Evolutionary conservation across 2,888 invertebrate species (phyloP).

Genomic region (Diachrysia chrysitis): DNA sequence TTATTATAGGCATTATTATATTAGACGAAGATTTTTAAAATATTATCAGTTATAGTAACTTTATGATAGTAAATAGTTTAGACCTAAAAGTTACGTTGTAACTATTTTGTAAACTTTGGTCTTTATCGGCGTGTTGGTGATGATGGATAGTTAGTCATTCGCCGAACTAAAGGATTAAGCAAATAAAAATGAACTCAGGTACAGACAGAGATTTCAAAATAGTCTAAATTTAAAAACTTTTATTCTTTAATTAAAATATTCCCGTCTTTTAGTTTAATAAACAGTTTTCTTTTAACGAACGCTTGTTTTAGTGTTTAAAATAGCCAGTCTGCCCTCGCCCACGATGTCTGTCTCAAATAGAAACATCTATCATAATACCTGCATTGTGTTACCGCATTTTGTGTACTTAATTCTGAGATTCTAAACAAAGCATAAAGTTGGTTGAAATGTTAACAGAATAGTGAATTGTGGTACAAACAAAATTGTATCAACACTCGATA

Average conservation of each 20-base stretch:
- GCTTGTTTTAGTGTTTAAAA: background rate
- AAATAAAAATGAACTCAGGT: background rate
- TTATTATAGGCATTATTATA: no score
- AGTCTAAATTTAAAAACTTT: background rate
- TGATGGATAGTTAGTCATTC: no score
- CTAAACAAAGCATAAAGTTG: conserved; percentile 50
- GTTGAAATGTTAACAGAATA: conserved; percentile 50
- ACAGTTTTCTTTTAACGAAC: background rate
- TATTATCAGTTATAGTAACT: no score
- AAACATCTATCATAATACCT: conserved; percentile 21
- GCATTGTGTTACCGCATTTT: conserved; percentile 44
- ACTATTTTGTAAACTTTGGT: no score
- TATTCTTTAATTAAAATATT: conserved; percentile 2
- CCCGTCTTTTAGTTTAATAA: background rate
- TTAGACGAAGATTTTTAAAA: no score
- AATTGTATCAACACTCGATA: conserved; percentile 52
- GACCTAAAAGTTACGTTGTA: no score
- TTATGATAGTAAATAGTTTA: no score
- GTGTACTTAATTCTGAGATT: conserved; percentile 21
- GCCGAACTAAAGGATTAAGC: no score
- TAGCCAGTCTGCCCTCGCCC: background rate
- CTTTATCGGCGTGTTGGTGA: no score
- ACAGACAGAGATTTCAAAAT: conserved; percentile 2
- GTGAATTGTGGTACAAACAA: conserved; percentile 41
- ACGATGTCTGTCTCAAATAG: background rate